Evolutionary conservation across 2,113 vertebrate genomes (phyloP).

Genomic region (Trogon melanurus): DNA sequence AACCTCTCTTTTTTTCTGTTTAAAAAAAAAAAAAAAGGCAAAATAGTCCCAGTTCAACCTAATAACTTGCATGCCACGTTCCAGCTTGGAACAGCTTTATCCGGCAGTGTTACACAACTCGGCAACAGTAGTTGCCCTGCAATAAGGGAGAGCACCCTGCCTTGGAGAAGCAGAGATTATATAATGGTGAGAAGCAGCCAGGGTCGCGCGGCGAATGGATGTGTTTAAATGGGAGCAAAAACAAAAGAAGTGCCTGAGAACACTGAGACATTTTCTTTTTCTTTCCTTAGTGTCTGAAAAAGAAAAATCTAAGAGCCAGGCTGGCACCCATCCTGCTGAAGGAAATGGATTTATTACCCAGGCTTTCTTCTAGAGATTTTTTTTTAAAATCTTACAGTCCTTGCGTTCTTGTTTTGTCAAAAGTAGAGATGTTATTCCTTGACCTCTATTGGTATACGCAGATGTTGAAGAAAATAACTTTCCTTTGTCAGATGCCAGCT

Average conservation of each 20-base stretch:
- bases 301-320: not conserved
- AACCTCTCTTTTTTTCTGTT: not conserved
- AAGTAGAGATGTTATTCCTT: conserved; percentile 5
- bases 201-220: not conserved
- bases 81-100: conserved; percentile 39
- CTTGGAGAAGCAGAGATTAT: conserved; percentile 46
- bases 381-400: not conserved
- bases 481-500: not conserved
- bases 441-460: not conserved
- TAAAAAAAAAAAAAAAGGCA: not conserved
- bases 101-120: conserved; percentile 36
- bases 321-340: conserved; percentile 9
- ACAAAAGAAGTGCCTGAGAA: conserved; percentile 10
- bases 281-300: not conserved
- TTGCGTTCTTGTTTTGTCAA: not conserved
- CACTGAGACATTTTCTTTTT: conserved; percentile 19
- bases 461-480: not conserved
- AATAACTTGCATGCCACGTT: conserved; percentile 54
- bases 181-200: conserved; percentile 46
- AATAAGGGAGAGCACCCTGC: conserved; percentile 42
- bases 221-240: conserved; percentile 18
- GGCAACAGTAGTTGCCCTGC: conserved; percentile 33
- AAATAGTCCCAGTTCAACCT: conserved; percentile 4
- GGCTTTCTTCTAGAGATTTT: not conserved
- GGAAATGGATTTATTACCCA: conserved; percentile 38